Evolutionary conservation across 2,888 invertebrate species (phyloP).

Genomic region (Melangyna quadrimaculata): DNA sequence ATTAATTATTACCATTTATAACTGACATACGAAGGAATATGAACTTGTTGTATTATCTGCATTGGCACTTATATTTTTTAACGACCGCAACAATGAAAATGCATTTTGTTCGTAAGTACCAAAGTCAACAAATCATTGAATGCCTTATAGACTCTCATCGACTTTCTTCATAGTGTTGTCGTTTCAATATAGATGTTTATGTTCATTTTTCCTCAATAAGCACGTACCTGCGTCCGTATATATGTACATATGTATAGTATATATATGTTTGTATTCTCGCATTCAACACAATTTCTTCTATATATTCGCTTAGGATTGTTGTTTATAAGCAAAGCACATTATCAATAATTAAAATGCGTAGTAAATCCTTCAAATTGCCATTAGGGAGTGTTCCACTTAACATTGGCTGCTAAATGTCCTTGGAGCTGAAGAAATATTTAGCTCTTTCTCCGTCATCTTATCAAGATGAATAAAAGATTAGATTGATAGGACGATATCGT

Average conservation of each 20-base stretch:
- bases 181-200: background rate
- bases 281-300: background rate
- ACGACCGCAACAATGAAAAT: background rate
- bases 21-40: background rate
- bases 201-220: background rate
- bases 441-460: constrained; percentile 5
- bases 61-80: background rate
- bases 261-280: background rate
- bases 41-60: background rate
- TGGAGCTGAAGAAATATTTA: background rate
- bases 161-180: background rate
- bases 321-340: constrained; percentile 8
- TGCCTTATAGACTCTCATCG: background rate
- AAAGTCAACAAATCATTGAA: constrained; percentile 1
- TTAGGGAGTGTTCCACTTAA: constrained; percentile 41
- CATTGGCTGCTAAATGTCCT: constrained; percentile 6
- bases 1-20: background rate
- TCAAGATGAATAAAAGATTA: constrained; percentile 56
- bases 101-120: background rate
- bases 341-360: constrained; percentile 38
- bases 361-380: constrained; percentile 19
- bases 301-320: background rate
- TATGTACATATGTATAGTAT: background rate
- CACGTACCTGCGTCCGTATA: background rate
- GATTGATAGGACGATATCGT: constrained; percentile 18